Base-by-base conservation (phyloP, 2,888 invertebrate species). In the Phytoseiulus persimilis region DNA sequence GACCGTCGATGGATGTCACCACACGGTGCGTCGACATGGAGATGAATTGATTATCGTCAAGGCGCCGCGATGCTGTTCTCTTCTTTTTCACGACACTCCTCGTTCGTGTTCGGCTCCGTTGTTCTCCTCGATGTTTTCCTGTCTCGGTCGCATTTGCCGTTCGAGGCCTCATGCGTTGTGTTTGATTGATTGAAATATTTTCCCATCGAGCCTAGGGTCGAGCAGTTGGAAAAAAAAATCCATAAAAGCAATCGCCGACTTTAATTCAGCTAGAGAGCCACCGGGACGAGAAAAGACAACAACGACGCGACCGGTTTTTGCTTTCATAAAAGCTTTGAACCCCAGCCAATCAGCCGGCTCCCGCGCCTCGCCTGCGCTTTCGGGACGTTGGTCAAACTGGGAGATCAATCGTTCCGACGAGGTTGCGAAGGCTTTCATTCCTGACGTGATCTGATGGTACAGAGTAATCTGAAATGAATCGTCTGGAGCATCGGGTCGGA, bases 41-140 rank as follows among this genome's bases (percentile, higher is more conserved):
- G 65, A 65, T 65, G 65, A 65, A 65, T 65, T 65, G 65, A 65
- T 65, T 65, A 65, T 65, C 65, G 65, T 65, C 65, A 65, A 65
- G 11, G 28, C 65, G 65, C 65, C 28, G 65, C 6, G 46, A 14
- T 65, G 5, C 65, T 28, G 65, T 65, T 65, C 65, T 28, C 18
- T 28, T 65, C 65, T 65, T 23, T 2, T 28, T 23, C 23, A 65
- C 18, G 65, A 14, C 65, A 23, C 1, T 65, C 28, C 18, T 23
- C 65, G 65, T 39, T 23, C 65, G 65, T 39, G 11, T 3, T 65
- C 5, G 65, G 9, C 3, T 65, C 65, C 65, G 18, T 18, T 18
- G 46, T 65, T 65, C 23, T 65, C 65, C 65, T 65, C 65, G 9
- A 11, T 65, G 14, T 65, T 65, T 3, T 28, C 18, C 65, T 65